Evolutionary conservation across 2,113 vertebrate genomes (phyloP), one percentile per base, ranked within the genome.

Genomic region (Jacana jacana): DNA sequence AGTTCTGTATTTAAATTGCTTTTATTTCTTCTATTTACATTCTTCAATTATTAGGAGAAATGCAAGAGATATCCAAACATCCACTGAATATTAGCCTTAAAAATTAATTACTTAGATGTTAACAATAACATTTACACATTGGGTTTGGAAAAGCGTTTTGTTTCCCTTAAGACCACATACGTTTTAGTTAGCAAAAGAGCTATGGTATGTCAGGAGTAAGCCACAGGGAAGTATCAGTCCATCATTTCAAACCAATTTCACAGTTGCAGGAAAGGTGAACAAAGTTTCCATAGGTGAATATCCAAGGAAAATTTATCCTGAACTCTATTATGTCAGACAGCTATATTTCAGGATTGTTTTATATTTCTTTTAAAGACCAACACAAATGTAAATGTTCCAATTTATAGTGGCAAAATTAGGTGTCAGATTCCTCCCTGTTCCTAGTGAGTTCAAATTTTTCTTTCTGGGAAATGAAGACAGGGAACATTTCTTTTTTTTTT

Each of bases 241-340:
- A 82, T 96, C 93, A 95, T 95, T 96, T 89, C 93, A 95, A 96
- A 95, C 77, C 88, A 95, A 95, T 96, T 97, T 97, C 86, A 84
- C 86, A 91, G 84, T 51, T 91, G 69, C 81, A 95, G 84, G 72
- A 96, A 96, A 92, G 65, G 90, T 88, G 88, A 96, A 95, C 65
- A 88, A 95, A 96, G 90, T 90, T 97, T 93, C 75, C 73, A 82
- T 52, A 84, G 52, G 35, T 95, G 86, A 93, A 81, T 54, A 58
- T 9, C 30, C 22, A 46, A 88, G n/a, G 72, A 92, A 96, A 86
- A 97, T 95, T 57, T 89, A 94, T 96, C 88, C 75, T 95, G 90
- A 96, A 88, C 79, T 85, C 84, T 16, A 7, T 48, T 91, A 79
- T 94, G 76, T 54, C 76, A 88, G 60, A 60, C 24, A 95, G 72